These are phyloP conservation scores for Toxotes jaculatrix DNA, from an alignment of 2,113 vertebrate genomes.

Conservation along the genomic window DNA sequence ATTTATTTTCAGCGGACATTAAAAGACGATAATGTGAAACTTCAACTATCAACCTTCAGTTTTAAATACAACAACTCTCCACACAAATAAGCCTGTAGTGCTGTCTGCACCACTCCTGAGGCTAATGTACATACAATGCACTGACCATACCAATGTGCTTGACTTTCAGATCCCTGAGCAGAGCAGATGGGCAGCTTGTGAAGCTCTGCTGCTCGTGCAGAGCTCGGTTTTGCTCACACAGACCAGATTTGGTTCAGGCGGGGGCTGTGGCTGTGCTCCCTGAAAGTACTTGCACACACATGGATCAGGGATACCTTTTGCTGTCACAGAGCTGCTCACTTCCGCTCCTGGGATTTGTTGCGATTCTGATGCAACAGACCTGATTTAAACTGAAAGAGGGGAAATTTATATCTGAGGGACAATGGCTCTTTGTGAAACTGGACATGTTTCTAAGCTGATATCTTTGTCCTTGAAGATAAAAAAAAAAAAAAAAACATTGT, in stretches of 20 bases:
- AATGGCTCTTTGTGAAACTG: not conserved
- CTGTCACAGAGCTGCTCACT: conserved; percentile 2
- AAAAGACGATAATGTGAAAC: conserved; percentile 17
- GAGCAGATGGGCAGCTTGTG: conserved; percentile 47
- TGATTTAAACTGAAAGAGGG: conserved; percentile 30
- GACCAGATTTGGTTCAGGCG: conserved; percentile 13
- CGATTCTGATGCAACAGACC: conserved; percentile 40
- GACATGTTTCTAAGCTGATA: conserved; percentile 7
- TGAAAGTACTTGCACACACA: conserved; percentile 4
- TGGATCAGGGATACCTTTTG: conserved; percentile 7
- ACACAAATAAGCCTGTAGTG: not conserved
- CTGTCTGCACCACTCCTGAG: conserved; percentile 27
- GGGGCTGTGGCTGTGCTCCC: conserved; percentile 3
- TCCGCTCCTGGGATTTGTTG: conserved; percentile 30
- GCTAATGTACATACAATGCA: conserved; percentile 41
- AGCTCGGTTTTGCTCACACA: conserved; percentile 26
- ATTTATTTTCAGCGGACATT: not conserved
- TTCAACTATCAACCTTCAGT: not conserved
- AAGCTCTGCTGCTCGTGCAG: conserved; percentile 36
- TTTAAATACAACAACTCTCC: conserved; percentile 24
- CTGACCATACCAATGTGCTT: conserved; percentile 24
- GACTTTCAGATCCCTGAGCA: conserved; percentile 43
- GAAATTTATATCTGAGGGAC: conserved; percentile 9
- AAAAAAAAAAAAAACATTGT: not conserved
- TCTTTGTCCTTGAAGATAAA: conserved; percentile 33